Base-by-base conservation (phyloP, 2,888 invertebrate species). In the Helobdella robusta region DNA sequence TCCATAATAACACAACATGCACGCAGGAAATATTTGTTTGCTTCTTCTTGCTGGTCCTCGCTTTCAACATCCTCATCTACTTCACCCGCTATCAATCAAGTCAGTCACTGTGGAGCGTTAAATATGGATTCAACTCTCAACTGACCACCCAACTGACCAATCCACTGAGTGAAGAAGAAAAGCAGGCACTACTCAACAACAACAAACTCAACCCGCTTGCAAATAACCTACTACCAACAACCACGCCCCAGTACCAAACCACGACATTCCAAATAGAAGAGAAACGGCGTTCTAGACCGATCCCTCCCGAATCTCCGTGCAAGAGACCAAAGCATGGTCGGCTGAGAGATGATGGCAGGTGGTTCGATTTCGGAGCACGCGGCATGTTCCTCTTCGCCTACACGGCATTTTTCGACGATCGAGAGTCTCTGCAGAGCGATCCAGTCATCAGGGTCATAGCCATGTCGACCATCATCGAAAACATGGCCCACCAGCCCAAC, bases 391-490 rank as follows among this genome's bases (percentile, higher is more conserved):
- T 66, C 20, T 66, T 54, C 56, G 54, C 66, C n/a, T 66, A 62
- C 58, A 52, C 54, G 3, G 66, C 62, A 18, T 62, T 66, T 6
- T 28, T 61, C 35, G 66, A 66, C 32, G 62, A 66, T 36, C 48
- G 66, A 56, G 30, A 20, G 18, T 40, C 36, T 18, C 23, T 66
- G 32, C 40, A 52, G 20, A 32, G 54, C 3, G 52, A 34, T 0
- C 66, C 66, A 2, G 66, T 66, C 18, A 48, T 66, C n/a, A 59
- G 66, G 40, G 34, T 66, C 11, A 56, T 66, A n/a, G 52, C 62
- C 15, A 25, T 66, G 4, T 28, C 66, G 23, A 50, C 48, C 48
- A 36, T 34, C 20, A 25, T 61, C n/a, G 62, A 60, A 4, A 6
- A 48, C 15, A 32, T 65, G 64, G 2, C 11, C 6, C 0, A 18